These are phyloP conservation scores for Muscina levida DNA, from an alignment of 2,888 invertebrate genomes.

Conservation along the genomic window DNA sequence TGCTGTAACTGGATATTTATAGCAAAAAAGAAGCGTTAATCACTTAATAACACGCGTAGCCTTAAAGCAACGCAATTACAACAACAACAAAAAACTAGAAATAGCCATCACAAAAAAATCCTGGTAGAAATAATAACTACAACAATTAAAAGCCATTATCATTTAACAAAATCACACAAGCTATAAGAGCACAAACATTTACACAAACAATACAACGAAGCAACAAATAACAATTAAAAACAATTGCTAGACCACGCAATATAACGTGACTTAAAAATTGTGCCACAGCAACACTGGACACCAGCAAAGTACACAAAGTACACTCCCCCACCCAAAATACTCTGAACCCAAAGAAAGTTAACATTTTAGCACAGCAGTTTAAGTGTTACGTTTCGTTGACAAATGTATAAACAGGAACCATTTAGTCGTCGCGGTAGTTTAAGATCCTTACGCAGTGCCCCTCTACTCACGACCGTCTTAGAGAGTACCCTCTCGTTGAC, in stretches of 20 bases:
- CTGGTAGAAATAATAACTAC: constrained; percentile 38
- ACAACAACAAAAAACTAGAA: constrained; percentile 18
- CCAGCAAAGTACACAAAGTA: no score
- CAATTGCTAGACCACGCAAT: constrained; percentile 60
- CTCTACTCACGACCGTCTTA: constrained; percentile 79
- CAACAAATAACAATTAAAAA: not conserved
- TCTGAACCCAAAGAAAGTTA: not conserved
- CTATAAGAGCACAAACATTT: constrained; percentile 14
- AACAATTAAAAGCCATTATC: constrained; percentile 39
- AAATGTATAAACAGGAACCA: constrained; percentile 80
- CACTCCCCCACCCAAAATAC: no score
- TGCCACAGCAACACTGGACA: no score
- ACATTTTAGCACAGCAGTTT: constrained; percentile 4
- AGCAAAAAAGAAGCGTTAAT: constrained; percentile 65
- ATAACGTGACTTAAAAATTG: constrained; percentile 59
- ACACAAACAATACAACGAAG: constrained; percentile 46
- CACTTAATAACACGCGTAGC: constrained; percentile 53
- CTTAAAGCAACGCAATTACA: constrained; percentile 6
- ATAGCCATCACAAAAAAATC: not conserved
- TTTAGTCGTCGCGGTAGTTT: constrained; percentile 79
- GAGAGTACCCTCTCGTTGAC: constrained; percentile 80
- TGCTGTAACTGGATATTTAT: constrained; percentile 34
- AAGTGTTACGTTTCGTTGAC: constrained; percentile 58
- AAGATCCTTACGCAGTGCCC: constrained; percentile 80
- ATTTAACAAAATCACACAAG: constrained; percentile 31